Evolutionary conservation across 2,113 vertebrate species (phyloP).

Genomic region (Nanger granti): DNA sequence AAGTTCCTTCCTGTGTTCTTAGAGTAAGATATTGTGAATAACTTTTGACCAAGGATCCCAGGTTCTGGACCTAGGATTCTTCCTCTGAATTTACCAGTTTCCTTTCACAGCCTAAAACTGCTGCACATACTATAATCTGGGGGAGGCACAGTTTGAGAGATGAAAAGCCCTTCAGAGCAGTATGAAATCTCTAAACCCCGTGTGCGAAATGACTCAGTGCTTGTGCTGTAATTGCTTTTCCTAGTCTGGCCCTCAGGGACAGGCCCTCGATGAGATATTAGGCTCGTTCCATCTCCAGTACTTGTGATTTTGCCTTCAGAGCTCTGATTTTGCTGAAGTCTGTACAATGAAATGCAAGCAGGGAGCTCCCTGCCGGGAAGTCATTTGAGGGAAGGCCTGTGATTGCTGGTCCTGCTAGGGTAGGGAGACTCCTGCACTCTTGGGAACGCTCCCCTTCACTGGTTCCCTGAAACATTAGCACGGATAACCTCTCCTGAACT

Average conservation of each 20-base stretch:
- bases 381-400: background rate
- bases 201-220: background rate
- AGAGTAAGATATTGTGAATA: background rate
- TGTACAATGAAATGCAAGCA: background rate
- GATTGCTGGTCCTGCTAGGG: background rate
- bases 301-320: background rate
- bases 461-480: background rate
- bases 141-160: background rate
- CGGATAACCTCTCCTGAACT: background rate
- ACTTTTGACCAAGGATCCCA: background rate
- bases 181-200: background rate
- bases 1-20: background rate
- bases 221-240: constrained; percentile 29
- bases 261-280: background rate
- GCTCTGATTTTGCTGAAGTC: background rate
- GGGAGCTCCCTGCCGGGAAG: constrained; percentile 3
- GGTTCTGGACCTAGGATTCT: background rate
- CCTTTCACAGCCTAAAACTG: background rate
- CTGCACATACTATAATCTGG: background rate
- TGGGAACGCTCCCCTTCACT: background rate
- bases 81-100: background rate
- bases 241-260: background rate
- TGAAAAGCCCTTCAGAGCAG: background rate
- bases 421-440: background rate
- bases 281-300: background rate